Percentiles rank a stretch among this genome's conserved stretches.
phyloP scores from a whole-genome alignment of 2,113 vertebrate species.

The Channa maculata region DNA sequence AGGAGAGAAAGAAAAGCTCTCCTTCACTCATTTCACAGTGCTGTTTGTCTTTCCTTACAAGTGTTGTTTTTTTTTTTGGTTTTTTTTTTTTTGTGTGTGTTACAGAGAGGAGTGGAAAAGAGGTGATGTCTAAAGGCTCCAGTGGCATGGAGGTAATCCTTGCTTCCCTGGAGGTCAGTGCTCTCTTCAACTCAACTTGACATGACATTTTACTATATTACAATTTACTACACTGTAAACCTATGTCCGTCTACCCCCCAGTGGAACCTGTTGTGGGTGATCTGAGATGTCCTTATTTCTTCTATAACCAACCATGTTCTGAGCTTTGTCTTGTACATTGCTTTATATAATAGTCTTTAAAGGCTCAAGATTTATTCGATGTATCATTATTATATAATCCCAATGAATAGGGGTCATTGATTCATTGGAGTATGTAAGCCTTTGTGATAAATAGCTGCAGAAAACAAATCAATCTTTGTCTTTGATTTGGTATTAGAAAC shows the following conservation, averaged over 20 bases:
- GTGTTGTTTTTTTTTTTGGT: slow-evolving; percentile 1
- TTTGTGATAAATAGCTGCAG: background rate
- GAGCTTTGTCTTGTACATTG: background rate
- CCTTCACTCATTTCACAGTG: background rate
- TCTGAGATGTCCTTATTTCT: background rate
- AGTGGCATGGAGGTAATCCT: slow-evolving; percentile 93
- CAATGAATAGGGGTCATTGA: background rate
- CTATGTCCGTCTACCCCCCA: too few species aligned
- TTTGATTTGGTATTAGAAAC: background rate
- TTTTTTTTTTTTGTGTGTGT: slow-evolving; percentile 42
- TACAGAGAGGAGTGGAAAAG: slow-evolving; percentile 96
- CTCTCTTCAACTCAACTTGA: slow-evolving; percentile 4
- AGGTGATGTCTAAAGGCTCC: slow-evolving; percentile 95
- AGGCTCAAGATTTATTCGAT: background rate
- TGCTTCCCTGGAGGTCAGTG: slow-evolving; percentile 90
- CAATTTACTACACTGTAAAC: background rate
- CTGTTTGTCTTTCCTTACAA: slow-evolving; percentile 5
- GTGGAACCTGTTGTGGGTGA: too few species aligned
- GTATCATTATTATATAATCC: background rate
- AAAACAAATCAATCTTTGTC: background rate
- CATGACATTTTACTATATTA: background rate
- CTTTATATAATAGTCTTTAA: background rate
- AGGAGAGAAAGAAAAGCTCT: background rate
- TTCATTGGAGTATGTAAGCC: background rate
- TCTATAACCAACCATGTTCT: background rate